These are phyloP conservation scores for Campopleginae sp. DNA, from an alignment of 2,888 invertebrate species.

Conservation along the genomic window DNA sequence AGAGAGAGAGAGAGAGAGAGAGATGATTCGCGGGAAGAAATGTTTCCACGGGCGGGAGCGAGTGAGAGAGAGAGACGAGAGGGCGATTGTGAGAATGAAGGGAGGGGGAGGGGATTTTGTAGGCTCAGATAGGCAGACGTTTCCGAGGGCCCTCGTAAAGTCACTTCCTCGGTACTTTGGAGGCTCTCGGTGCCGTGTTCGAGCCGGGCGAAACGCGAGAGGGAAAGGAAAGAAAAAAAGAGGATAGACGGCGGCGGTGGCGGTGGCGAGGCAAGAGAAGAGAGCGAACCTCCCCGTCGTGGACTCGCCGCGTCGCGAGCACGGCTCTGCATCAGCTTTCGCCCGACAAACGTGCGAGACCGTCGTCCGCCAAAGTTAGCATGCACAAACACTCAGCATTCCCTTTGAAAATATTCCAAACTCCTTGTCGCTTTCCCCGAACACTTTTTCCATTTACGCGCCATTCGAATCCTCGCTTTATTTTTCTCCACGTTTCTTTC, in stretches of 20 bases:
- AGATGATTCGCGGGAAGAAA: slow-evolving; percentile 33
- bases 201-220: slow-evolving; percentile 62
- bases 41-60: slow-evolving; percentile 47
- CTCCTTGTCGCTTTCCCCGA: background rate
- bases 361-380: slow-evolving; percentile 33
- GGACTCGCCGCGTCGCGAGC: slow-evolving; percentile 46
- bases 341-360: slow-evolving; percentile 61
- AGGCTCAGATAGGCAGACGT: slow-evolving; percentile 71
- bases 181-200: slow-evolving; percentile 38
- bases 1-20: background rate
- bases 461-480: background rate
- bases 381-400: slow-evolving; percentile 42
- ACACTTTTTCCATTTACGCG: background rate
- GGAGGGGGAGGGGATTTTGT: slow-evolving; percentile 50
- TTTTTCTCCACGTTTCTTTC: background rate
- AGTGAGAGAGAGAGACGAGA: slow-evolving; percentile 33
- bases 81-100: slow-evolving; percentile 32
- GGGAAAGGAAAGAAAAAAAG: slow-evolving; percentile 25
- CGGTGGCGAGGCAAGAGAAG: slow-evolving; percentile 20
- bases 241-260: background rate
- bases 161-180: slow-evolving; percentile 67
- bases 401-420: slow-evolving; percentile 21
- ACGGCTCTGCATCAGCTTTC: slow-evolving; percentile 55
- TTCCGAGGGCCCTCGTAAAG: slow-evolving; percentile 76
- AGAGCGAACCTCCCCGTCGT: slow-evolving; percentile 60